Percentiles rank a stretch among this genome's conserved stretches.
Conservation (phyloP, 2,797 vertebrate species). For the Pipistrellus nathusii region DNA sequence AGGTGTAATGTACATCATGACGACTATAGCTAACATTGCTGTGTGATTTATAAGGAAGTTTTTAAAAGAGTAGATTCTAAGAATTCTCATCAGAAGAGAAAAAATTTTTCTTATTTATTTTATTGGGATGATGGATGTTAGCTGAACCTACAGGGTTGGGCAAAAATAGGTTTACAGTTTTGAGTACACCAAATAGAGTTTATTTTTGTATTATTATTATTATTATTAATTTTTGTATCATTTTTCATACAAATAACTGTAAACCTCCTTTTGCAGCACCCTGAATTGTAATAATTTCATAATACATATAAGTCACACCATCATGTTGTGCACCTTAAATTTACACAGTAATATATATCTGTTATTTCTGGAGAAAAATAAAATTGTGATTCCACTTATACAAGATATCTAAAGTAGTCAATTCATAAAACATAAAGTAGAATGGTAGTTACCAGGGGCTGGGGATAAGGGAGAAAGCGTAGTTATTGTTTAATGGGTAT, state of each 20-base stretch:
- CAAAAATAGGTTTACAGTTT: background rate
- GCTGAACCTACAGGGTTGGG: background rate
- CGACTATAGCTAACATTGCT: background rate
- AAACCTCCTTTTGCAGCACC: background rate
- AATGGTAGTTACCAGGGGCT: background rate
- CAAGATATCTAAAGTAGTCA: background rate
- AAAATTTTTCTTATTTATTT: background rate
- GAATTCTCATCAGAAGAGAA: background rate
- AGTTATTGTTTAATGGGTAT: background rate
- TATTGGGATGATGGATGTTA: background rate
- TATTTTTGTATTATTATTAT: background rate
- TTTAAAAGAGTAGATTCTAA: background rate
- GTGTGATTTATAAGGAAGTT: background rate
- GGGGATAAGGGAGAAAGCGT: background rate
- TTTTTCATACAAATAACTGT: background rate
- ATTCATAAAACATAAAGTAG: background rate
- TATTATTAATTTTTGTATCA: background rate
- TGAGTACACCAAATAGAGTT: background rate
- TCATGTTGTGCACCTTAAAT: background rate
- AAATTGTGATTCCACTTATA: background rate
- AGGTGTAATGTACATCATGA: background rate
- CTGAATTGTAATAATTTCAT: background rate
- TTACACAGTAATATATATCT: background rate
- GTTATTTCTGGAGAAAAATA: conserved; percentile 22
- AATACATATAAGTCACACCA: background rate